phyloP scores from a whole-genome alignment of 37 sponge, comb jelly and placozoan species.

The Agelas oroides region DNA sequence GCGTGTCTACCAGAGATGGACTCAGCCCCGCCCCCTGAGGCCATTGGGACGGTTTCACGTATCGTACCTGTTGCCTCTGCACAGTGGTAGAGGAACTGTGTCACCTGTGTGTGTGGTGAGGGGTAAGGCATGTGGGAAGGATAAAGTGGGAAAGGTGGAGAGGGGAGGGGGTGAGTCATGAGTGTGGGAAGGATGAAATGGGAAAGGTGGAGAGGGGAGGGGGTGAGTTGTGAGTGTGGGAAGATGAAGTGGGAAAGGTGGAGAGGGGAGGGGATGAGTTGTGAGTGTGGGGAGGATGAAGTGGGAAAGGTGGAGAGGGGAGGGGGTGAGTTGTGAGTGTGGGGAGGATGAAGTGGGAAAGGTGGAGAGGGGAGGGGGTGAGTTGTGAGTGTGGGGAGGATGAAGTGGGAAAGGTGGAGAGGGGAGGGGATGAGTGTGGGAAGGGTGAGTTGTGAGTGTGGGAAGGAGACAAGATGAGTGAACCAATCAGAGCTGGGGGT shows the following conservation, averaged over 20 bases:
- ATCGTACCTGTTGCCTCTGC: background rate
- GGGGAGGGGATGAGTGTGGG: background rate
- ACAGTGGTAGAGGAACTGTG: slow-evolving; percentile 31
- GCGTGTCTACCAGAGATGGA: slow-evolving; percentile 13
- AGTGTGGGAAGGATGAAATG: background rate
- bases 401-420: too few species aligned
- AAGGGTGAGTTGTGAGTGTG: background rate
- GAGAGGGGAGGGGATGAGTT: background rate
- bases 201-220: background rate
- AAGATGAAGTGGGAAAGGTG: background rate
- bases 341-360: background rate
- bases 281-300: background rate
- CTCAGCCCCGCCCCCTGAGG: background rate
- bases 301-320: background rate
- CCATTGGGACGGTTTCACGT: background rate
- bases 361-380: background rate
- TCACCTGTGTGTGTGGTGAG: slow-evolving; percentile 22
- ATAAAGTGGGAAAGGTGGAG: background rate
- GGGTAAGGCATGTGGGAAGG: background rate
- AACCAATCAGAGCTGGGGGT: too few species aligned
- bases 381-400: too few species aligned
- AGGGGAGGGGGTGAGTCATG: too few species aligned
- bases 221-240: background rate
- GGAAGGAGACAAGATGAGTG: too few species aligned
- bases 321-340: background rate